A percentile compares a stretch with the other conserved stretches of the same genome.
Conservation (phyloP, 2,113 vertebrate genomes). For the Dicerorhinus sumatrensis region DNA sequence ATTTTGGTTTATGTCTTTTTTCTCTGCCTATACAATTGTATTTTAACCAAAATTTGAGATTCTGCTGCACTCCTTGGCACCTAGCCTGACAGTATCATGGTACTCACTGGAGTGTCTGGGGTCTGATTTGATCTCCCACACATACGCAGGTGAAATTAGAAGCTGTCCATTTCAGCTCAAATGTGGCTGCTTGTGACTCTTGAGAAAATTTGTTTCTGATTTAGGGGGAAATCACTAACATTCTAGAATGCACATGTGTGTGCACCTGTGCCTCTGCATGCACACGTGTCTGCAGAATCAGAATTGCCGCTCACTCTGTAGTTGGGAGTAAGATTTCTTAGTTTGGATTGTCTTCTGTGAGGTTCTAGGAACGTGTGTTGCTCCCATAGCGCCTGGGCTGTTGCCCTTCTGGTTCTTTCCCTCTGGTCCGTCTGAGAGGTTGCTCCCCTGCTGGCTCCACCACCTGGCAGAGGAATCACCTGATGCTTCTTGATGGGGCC, state of each 20-base stretch:
- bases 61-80: neutral
- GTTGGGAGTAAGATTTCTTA: neutral
- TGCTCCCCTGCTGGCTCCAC: neutral
- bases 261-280: rapidly evolving
- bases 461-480: neutral
- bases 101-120: neutral
- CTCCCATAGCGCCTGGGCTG: neutral
- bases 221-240: neutral
- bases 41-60: neutral
- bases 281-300: neutral
- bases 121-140: neutral
- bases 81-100: neutral
- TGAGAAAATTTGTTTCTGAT: neutral
- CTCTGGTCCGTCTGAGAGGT: neutral
- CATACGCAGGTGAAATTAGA: neutral
- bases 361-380: neutral
- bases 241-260: neutral
- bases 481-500: neutral
- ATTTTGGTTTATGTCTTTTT: neutral
- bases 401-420: neutral
- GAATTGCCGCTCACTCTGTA: neutral
- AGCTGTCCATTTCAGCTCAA: neutral
- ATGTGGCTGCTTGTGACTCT: neutral
- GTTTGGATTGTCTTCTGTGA: neutral
- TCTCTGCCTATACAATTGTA: neutral